Percentiles rank a stretch among this genome's conserved stretches.
Evolutionary conservation across 2,113 vertebrate genomes (phyloP).

Genomic region (Nycticryphes semicollaris): DNA sequence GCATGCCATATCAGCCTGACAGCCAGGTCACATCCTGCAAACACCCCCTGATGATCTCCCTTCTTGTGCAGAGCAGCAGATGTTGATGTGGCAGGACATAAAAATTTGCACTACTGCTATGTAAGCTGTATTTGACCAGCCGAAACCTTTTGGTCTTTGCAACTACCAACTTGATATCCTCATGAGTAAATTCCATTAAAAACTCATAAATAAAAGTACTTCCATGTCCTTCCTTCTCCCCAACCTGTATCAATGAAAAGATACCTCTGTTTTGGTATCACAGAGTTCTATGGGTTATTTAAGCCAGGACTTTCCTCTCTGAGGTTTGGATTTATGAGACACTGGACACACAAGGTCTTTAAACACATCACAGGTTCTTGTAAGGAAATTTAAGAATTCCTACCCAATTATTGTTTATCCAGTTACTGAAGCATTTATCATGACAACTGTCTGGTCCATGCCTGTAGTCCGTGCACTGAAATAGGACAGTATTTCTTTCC

Average conservation of each 20-base stretch:
- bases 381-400: background rate
- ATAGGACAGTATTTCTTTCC: background rate
- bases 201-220: background rate
- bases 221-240: background rate
- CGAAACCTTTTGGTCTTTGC: background rate
- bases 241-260: background rate
- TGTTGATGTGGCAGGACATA: background rate
- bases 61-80: background rate
- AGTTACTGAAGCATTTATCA: background rate
- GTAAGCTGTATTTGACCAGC: background rate
- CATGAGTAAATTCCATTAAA: fast-evolving
- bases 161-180: background rate
- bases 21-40: background rate
- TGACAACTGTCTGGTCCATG: background rate
- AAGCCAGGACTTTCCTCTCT: background rate
- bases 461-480: background rate
- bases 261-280: background rate
- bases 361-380: background rate
- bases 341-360: background rate
- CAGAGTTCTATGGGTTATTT: background rate
- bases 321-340: background rate
- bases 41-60: background rate
- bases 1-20: background rate
- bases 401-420: background rate
- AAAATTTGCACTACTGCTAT: background rate